Evolutionary conservation across 2,888 invertebrate genomes (phyloP).

Genomic region (Acronicta alni): DNA sequence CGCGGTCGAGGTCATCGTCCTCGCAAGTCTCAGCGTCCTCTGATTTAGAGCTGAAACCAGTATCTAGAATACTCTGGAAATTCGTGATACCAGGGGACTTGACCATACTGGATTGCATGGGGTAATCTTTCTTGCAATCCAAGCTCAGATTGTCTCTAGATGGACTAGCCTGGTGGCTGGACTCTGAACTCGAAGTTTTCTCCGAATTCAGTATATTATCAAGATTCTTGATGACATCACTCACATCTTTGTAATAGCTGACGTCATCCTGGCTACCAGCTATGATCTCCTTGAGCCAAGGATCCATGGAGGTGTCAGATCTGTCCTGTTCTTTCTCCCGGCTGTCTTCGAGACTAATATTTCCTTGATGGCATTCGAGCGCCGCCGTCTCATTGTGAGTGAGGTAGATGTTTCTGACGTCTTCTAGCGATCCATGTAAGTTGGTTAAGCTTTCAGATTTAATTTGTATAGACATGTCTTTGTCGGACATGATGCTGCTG

Average conservation of each 20-base stretch:
- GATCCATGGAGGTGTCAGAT: slow-evolving; percentile 87
- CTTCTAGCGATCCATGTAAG: slow-evolving; percentile 92
- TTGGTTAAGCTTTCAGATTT: slow-evolving; percentile 90
- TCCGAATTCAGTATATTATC: slow-evolving; percentile 90
- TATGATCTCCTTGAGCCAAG: slow-evolving; percentile 90
- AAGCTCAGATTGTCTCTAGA: slow-evolving; percentile 84
- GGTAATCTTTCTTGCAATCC: slow-evolving; percentile 84
- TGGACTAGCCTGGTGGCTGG: slow-evolving; percentile 88
- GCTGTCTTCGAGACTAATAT: slow-evolving; percentile 72
- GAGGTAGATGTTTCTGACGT: slow-evolving; percentile 85
- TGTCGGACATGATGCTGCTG: slow-evolving; percentile 83
- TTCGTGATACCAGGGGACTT: slow-evolving; percentile 85
- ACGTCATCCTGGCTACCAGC: slow-evolving; percentile 89
- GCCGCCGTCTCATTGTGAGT: slow-evolving; percentile 81
- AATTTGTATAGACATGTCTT: slow-evolving; percentile 77
- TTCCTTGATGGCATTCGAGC: slow-evolving; percentile 82
- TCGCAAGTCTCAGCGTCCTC: slow-evolving; percentile 67
- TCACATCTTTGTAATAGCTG: slow-evolving; percentile 89
- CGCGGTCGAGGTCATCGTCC: slow-evolving; percentile 79
- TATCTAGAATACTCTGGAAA: slow-evolving; percentile 80
- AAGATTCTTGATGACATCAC: slow-evolving; percentile 91
- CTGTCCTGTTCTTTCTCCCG: slow-evolving; percentile 75
- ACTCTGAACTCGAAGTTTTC: slow-evolving; percentile 90
- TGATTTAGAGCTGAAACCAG: slow-evolving; percentile 69
- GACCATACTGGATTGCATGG: slow-evolving; percentile 80